Evolutionary conservation across 2,113 vertebrate species (phyloP).

Genomic region (Brienomyrus brachyistius): DNA sequence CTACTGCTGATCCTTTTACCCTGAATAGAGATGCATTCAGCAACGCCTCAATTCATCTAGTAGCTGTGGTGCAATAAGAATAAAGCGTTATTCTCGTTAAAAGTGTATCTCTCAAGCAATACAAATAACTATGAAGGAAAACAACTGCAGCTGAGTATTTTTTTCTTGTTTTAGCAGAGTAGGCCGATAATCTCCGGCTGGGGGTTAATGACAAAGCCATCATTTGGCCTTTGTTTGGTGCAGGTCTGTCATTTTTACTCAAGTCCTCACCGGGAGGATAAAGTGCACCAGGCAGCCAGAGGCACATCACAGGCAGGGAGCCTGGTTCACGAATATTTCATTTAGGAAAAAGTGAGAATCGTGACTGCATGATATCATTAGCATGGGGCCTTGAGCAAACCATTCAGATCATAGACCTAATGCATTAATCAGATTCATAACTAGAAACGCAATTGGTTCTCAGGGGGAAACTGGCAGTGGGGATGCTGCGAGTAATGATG

Average conservation of each 20-base stretch:
- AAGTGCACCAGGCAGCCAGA: neutral
- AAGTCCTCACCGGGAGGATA: neutral
- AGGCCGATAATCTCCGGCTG: neutral
- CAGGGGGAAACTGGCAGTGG: neutral
- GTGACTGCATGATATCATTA: neutral
- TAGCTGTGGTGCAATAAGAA: neutral
- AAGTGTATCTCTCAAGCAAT: neutral
- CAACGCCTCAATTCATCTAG: neutral
- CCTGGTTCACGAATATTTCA: neutral
- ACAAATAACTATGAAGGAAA: neutral
- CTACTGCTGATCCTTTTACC: neutral
- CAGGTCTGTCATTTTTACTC: conserved; percentile 13
- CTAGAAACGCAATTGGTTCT: neutral
- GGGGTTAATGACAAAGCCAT: neutral
- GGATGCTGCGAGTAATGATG: neutral
- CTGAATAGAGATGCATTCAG: neutral
- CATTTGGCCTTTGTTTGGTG: neutral
- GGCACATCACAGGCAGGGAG: neutral
- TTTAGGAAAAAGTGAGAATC: neutral
- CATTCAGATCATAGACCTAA: neutral
- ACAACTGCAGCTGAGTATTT: neutral
- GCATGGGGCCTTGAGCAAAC: neutral
- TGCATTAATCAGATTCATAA: neutral
- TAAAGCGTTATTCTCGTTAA: neutral
- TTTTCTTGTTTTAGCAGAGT: neutral